These are phyloP conservation scores for Mus musculus DNA, from an alignment of 2,113 vertebrate genomes.

Conservation along the genomic window GRCm39 chrX:161824001-161824500, in stretches of 20 bases:
- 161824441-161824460: not conserved
- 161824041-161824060: too few species aligned
- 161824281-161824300: not conserved
- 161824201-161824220: not conserved
- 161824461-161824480: not conserved
- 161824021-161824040: too few species aligned
- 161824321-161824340: too few species aligned
- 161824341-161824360: too few species aligned
- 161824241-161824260: not conserved
- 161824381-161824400: too few species aligned
- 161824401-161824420: too few species aligned
- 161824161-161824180: too few species aligned
- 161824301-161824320: not conserved
- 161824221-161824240: not conserved
- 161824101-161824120: not conserved
- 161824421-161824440: too few species aligned
- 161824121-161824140: not conserved
- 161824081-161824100: not conserved
- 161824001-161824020: not conserved
- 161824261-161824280: conserved; percentile 25
- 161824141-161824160: not conserved
- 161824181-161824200: not conserved
- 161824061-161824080: not conserved
- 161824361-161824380: too few species aligned
- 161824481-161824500: not conserved